Base-by-base conservation (phyloP, 2,888 invertebrate species). In the Amphipoea lucens region DNA sequence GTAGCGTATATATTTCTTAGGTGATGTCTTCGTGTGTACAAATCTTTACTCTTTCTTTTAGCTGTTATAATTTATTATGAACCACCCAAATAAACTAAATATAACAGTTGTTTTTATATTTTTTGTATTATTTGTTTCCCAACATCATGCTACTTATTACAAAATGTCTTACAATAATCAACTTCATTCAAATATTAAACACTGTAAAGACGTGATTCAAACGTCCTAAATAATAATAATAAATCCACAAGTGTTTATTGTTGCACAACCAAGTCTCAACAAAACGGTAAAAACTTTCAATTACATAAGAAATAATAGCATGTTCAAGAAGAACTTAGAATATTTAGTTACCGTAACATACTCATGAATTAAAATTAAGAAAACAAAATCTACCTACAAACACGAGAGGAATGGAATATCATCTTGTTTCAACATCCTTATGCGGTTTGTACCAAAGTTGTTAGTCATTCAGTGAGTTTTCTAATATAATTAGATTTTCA, bases 31-130 rank as follows among this genome's bases (percentile, higher is more conserved):
- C 88, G 88, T 86, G 82, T 92, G 90, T 93, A 91, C 88, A 91
- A 91, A 91, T 86, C 87, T 91, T 87, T 83, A 74, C 87, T 90
- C 79, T 85, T 79, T 85, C 79, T 88, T 68, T 75, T 89, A 89
- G 88, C 88, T 85, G 88, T 91, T 87, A 87, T 90, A 86, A 91
- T 90, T 92, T 92, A 92, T 92, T 93, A 92, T 92, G 91, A 94
- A 94, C 92, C 93, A 94, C 93, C 92, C 93, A 92, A 94, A 94
- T 87, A 88, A 82, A 87, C 81, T 88, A 86, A 89, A 89, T 89
- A 85, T 87, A 89, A 88, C 91, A 92, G 90, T 90, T 87, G 85
- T 87, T 87, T 82, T 78, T 74, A 87, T 62, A 79, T 48, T 0
- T 45, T 11, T 81, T 79, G 69, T 88, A n/a, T 89, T 79, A 86